These are phyloP conservation scores for Ramphastos sulfuratus DNA, from an alignment of 2,113 vertebrate species.

Conservation along the genomic window DNA sequence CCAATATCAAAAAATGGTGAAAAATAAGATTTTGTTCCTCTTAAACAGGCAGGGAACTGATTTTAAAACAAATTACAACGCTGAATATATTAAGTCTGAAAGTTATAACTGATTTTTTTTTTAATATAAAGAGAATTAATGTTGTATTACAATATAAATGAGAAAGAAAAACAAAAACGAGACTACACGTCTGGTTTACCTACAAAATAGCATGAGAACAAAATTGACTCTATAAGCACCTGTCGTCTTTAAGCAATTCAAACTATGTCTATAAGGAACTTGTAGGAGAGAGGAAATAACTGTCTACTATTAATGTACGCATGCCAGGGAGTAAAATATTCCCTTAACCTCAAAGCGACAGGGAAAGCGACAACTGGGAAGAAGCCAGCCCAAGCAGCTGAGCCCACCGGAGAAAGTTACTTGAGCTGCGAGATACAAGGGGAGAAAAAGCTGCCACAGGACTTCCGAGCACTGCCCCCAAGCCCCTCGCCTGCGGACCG, in stretches of 20 bases:
- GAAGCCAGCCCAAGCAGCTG: neutral
- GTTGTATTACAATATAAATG: neutral
- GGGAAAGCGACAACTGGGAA: constrained; percentile 65
- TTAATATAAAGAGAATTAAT: neutral
- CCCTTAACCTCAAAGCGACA: constrained; percentile 9
- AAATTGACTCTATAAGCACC: neutral
- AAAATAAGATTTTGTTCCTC: neutral
- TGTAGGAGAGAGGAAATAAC: neutral
- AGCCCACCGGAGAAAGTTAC: constrained; percentile 53
- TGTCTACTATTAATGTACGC: neutral
- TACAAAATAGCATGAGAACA: neutral
- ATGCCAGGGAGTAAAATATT: constrained; percentile 20
- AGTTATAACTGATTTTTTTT: neutral
- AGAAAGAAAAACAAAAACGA: neutral
- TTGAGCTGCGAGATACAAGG: neutral
- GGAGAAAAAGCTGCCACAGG: neutral
- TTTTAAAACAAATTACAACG: neutral
- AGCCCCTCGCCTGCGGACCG: neutral
- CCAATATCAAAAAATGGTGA: fast-evolving
- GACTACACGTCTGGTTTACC: fast-evolving
- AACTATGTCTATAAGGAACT: constrained; percentile 46
- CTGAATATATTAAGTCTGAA: neutral
- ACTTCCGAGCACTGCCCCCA: neutral
- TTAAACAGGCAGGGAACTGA: neutral
- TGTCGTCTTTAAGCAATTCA: constrained; percentile 7